Evolutionary conservation across 37 sponge, comb jelly and placozoan species (phyloP).

Genomic region (Sycon ciliatum): DNA sequence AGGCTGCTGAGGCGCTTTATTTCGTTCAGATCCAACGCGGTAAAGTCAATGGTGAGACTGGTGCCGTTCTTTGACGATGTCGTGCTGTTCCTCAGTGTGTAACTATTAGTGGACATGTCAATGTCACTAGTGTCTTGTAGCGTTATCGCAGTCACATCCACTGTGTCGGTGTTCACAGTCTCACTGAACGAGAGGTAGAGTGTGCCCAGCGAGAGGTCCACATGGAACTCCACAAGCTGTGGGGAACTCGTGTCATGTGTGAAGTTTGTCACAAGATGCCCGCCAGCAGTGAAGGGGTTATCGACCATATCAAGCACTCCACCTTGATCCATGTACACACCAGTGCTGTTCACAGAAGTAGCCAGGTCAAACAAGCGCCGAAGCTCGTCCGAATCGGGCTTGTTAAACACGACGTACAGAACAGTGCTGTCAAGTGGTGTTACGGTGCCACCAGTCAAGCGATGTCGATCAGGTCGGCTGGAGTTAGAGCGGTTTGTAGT

Average conservation of each 20-base stretch:
- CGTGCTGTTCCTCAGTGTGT: conserved; percentile 51
- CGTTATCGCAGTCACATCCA: conserved; percentile 50
- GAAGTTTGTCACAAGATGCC: conserved; percentile 34
- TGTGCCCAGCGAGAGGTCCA: conserved; percentile 54
- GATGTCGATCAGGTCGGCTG: conserved; percentile 16
- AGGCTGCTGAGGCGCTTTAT: conserved; percentile 56
- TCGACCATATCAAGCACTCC: conserved; percentile 56
- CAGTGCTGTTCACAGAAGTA: conserved; percentile 30
- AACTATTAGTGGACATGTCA: not conserved
- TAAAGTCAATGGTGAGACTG: conserved; percentile 39
- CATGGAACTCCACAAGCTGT: conserved; percentile 42
- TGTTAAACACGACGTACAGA: conserved; percentile 61
- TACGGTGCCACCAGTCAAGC: conserved; percentile 61
- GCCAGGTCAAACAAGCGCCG: conserved; percentile 55
- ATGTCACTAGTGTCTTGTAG: conserved; percentile 35
- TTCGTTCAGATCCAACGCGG: conserved; percentile 65
- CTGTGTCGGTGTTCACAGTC: conserved; percentile 41
- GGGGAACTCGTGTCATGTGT: conserved; percentile 38
- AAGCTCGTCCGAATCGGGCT: conserved; percentile 71
- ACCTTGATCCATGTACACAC: conserved; percentile 31
- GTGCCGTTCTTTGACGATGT: conserved; percentile 60
- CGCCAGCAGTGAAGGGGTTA: conserved; percentile 33
- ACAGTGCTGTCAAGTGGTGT: conserved; percentile 48
- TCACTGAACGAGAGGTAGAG: conserved; percentile 64
- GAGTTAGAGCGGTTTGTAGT: not conserved